Evolutionary conservation across 2,113 vertebrate genomes (phyloP), one percentile per base, ranked within the genome.

Genomic region (Antechinus flavipes): DNA sequence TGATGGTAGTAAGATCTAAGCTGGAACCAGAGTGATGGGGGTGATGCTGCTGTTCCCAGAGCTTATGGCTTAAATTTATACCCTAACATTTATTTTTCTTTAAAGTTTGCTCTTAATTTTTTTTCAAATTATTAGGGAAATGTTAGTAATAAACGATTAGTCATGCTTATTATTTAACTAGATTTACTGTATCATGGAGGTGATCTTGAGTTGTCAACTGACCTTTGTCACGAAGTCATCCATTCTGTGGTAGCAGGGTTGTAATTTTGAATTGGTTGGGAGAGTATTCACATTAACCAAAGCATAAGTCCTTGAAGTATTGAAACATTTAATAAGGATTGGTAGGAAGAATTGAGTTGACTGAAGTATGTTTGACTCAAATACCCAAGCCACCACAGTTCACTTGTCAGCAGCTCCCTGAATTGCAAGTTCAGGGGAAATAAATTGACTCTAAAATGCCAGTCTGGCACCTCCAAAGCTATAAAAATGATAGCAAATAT

Each of bases 111-210:
- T 95, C 96, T 91, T 91, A 95, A 96, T 94, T 93, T 4, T 94
- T 94, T 92, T 97, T 8, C 35, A 96, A 95, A 96, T 92, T 95
- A 93, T 93, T 94, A 90, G 90, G 91, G 91, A 92, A 93, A 68
- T 30, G 24, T 24, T 61, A 92, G 46, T 42, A 91, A 93, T 91
- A 47, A 84, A 30, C 92, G 94, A 96, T 96, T 68, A 90, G 42
- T 92, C 94, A 52, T 89, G 47, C 27, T 27, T 30, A 30, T 19
- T 23, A 0, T 54, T n/a, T 76, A 76, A 76, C n/a, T 84, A 42
- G n/a, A 5, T 84, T 84, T 19, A 84, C 6, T 84, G n/a, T 42
- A 84, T 42, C 68, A 19, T 84, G 19, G 68, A 84, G 68, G 19
- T 84, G 6, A 84, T n/a, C 61, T 84, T 84, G 68, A 4, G 6